These are phyloP conservation scores for Phytoseiulus persimilis DNA, from an alignment of 2,888 invertebrate species.

Conservation along the genomic window DNA sequence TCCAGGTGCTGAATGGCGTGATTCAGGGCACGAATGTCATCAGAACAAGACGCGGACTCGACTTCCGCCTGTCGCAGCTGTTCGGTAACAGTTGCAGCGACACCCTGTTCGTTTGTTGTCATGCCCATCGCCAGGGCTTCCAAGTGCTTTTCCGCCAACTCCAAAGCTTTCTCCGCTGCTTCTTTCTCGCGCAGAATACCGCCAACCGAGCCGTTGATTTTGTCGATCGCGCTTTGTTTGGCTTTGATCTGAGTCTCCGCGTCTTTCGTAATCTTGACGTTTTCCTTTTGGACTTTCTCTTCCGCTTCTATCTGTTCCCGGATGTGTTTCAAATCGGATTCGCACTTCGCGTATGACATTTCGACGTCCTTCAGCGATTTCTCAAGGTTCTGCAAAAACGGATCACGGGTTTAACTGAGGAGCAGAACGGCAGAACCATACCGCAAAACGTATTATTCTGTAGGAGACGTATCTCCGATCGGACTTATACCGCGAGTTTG, in stretches of 20 bases:
- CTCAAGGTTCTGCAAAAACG: background rate
- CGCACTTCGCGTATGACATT: slow-evolving; percentile 43
- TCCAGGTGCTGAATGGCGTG: slow-evolving; percentile 14
- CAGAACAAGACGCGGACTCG: slow-evolving; percentile 14
- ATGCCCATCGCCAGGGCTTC: slow-evolving; percentile 72
- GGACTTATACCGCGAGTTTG: slow-evolving; percentile 53
- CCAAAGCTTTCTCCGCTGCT: slow-evolving; percentile 60
- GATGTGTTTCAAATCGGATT: slow-evolving; percentile 55
- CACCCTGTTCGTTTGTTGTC: slow-evolving; percentile 66
- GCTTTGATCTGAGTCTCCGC: slow-evolving; percentile 46
- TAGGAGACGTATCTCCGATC: background rate
- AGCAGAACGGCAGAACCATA: background rate
- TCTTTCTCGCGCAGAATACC: slow-evolving; percentile 62
- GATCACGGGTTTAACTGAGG: background rate
- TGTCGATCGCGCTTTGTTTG: slow-evolving; percentile 50
- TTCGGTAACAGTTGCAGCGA: slow-evolving; percentile 71
- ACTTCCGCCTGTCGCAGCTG: slow-evolving; percentile 56
- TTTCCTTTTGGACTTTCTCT: slow-evolving; percentile 60
- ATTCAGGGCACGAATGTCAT: background rate
- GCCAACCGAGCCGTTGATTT: slow-evolving; percentile 58
- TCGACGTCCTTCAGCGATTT: slow-evolving; percentile 19
- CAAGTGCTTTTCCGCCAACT: slow-evolving; percentile 66
- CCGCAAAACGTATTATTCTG: background rate
- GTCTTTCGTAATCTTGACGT: slow-evolving; percentile 56
- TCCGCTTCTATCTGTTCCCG: slow-evolving; percentile 60